Evolutionary conservation across 2,888 invertebrate genomes (phyloP), one percentile per base, ranked within the genome.

Genomic region (Tipula lateralis): DNA sequence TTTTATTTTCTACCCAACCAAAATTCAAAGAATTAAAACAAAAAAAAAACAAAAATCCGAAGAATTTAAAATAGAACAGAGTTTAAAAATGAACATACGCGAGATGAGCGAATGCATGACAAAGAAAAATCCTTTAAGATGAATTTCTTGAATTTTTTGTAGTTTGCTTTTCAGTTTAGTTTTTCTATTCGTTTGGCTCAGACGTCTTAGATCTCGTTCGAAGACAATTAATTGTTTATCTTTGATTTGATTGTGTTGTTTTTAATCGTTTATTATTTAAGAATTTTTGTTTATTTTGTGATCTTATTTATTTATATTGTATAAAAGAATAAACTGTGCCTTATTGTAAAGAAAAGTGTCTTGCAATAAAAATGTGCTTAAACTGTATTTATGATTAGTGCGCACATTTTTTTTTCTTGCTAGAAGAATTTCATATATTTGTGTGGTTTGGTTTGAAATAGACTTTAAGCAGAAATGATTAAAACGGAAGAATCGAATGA

Each of bases 401-500:
- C 44, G 44, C 44, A 16, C 24, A 66, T 66, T 66, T 66, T 7
- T 12, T 36, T 36, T 36, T 2, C 36, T 36, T 36, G n/a, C n/a
- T n/a, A 36, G 12, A 36, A 36, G 9, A 36, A n/a, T n/a, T n/a
- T n/a, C n/a, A 16, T 16, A 50, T 50, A 50, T 16, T 50, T 16
- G 4, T 50, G 16, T 50, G 44, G 16, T 19, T 7, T 50, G 44
- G 4, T 50, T 16, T 50, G 16, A 50, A 50, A 5, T 50, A 6
- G 16, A 50, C 16, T 16, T 19, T 29, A 30, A 82, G 16, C 7
- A 3, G 29, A 85, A 84, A 86, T 86, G 86, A 86, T 86, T 29
- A 86, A 86, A 84, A 85, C 39, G 81, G 86, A 86, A 84, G 85
- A 86, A 50, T 85, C 86, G 84, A 44, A 39, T 3, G 24, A 84